Conservation (phyloP, 2,113 vertebrate genomes). For the Varanus salvator region DNA sequence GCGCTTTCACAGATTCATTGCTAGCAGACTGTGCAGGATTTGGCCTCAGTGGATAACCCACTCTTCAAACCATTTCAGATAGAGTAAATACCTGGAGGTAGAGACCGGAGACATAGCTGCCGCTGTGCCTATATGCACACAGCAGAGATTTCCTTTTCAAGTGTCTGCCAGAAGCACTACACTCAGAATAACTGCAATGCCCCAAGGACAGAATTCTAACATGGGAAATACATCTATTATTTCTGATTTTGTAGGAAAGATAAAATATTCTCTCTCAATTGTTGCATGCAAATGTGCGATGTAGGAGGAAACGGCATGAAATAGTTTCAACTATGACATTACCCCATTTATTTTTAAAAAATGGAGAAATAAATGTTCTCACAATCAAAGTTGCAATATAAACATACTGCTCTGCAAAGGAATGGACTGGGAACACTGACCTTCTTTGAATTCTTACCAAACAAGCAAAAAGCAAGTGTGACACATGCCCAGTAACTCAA, state of each 20-base stretch:
- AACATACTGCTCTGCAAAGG: neutral
- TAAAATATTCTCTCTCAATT: constrained; percentile 23
- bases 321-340: constrained; percentile 37
- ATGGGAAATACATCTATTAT: constrained; percentile 12
- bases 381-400: constrained; percentile 3
- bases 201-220: constrained; percentile 20
- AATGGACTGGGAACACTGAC: constrained; percentile 19
- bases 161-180: constrained; percentile 40
- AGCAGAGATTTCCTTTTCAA: constrained; percentile 41
- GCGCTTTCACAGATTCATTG: neutral
- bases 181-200: constrained; percentile 13
- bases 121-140: constrained; percentile 26
- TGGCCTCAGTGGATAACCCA: constrained; percentile 21
- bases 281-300: constrained; percentile 10
- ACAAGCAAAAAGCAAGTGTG: constrained; percentile 18
- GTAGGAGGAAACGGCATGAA: constrained; percentile 11
- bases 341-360: constrained; percentile 23
- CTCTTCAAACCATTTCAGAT: constrained; percentile 6
- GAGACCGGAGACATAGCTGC: constrained; percentile 23
- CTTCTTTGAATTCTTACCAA: constrained; percentile 26
- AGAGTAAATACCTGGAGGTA: constrained; percentile 19
- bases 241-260: constrained; percentile 9
- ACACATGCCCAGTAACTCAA: too few relatives aligned
- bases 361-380: constrained; percentile 20
- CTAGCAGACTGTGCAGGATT: constrained; percentile 5